Evolutionary conservation across 2,797 vertebrate species (phyloP).

Genomic region (Chaetodon trifasciatus): DNA sequence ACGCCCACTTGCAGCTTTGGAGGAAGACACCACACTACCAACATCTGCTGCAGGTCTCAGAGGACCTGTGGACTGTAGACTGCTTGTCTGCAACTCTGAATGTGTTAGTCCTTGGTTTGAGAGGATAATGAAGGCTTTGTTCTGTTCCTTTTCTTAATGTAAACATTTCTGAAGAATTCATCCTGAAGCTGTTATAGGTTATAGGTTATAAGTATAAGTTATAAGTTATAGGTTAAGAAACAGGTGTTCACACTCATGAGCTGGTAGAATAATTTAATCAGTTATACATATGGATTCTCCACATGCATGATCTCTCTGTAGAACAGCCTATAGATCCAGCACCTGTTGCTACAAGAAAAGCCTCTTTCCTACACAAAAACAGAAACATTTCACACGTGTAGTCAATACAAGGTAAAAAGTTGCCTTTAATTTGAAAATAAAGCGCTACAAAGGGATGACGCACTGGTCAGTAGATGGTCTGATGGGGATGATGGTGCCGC

Average conservation of each 20-base stretch:
- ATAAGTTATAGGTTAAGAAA: conserved; percentile 52
- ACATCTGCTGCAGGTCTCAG: conserved; percentile 65
- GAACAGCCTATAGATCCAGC: conserved; percentile 23
- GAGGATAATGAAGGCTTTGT: conserved; percentile 40
- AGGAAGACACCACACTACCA: conserved; percentile 45
- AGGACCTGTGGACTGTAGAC: conserved; percentile 39
- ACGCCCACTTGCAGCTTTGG: conserved; percentile 52
- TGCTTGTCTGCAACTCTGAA: conserved; percentile 29
- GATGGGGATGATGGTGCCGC: background rate
- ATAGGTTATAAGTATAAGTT: too few relatives aligned
- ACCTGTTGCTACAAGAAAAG: conserved; percentile 22
- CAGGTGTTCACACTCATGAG: conserved; percentile 55
- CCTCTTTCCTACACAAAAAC: background rate
- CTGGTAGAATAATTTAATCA: conserved; percentile 57
- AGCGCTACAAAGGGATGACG: background rate
- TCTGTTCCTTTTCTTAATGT: background rate
- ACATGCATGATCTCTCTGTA: conserved; percentile 23
- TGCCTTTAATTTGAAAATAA: background rate
- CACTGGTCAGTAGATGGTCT: background rate
- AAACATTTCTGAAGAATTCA: background rate
- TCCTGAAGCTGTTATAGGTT: conserved; percentile 27
- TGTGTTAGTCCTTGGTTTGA: conserved; percentile 44
- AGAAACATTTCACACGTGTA: background rate
- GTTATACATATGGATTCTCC: conserved; percentile 56
- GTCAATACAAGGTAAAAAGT: background rate